These are phyloP conservation scores for Elgaria multicarinata DNA, from an alignment of 2,113 vertebrate genomes.

Conservation along the genomic window DNA sequence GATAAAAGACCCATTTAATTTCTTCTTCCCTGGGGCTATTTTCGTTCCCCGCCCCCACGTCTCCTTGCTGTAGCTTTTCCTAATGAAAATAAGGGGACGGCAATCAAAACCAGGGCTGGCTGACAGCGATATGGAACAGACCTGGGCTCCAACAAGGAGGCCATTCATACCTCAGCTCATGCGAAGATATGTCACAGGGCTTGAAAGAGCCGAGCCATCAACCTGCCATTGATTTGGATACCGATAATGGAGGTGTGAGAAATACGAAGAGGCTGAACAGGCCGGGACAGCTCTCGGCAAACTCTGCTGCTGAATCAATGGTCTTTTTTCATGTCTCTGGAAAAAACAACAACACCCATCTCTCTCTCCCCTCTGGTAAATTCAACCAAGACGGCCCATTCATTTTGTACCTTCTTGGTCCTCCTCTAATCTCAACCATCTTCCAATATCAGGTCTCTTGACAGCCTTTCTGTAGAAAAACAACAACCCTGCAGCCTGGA, in stretches of 20 bases:
- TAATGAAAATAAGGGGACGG: neutral
- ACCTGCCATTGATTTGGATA: neutral
- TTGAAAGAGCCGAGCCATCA: neutral
- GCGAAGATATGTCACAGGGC: neutral
- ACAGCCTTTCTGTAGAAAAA: neutral
- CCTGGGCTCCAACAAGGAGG: neutral
- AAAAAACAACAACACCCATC: too few species aligned
- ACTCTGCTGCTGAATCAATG: neutral
- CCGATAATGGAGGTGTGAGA: neutral
- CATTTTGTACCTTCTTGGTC: neutral
- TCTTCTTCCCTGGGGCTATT: neutral
- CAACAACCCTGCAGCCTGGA: too few species aligned
- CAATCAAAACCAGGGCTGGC: neutral
- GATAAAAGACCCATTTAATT: neutral
- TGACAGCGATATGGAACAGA: neutral
- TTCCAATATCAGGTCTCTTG: neutral
- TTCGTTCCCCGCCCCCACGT: neutral
- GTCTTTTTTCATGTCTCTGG: neutral
- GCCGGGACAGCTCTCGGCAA: neutral
- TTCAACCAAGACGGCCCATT: neutral
- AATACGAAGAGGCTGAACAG: neutral
- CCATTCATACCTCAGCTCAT: neutral
- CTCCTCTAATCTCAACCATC: neutral
- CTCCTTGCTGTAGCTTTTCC: neutral
- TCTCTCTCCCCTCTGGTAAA: too few species aligned